Percentiles rank a stretch among this genome's conserved stretches.
phyloP scores from a whole-genome alignment of 2,797 vertebrate species.

The Cossypha dichroa region DNA sequence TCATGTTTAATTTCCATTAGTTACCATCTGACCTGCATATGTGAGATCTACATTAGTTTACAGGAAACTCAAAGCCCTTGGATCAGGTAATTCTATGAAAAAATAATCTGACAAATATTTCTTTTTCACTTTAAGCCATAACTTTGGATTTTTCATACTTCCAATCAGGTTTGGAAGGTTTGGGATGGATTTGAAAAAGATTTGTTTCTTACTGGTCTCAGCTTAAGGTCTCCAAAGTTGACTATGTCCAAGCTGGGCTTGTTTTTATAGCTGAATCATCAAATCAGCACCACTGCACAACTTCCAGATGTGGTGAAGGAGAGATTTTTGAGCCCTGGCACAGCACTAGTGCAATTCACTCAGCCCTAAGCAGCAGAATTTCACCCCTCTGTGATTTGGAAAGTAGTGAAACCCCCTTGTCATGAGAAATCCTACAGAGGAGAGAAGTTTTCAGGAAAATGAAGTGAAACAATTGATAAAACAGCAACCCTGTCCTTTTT shows the following conservation, averaged over 20 bases:
- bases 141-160: neutral
- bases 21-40: neutral
- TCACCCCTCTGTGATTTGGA: neutral
- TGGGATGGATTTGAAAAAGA: neutral
- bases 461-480: neutral
- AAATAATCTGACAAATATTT: neutral
- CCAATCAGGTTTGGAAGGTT: neutral
- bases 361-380: neutral
- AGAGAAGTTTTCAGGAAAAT: neutral
- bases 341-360: neutral
- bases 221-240: neutral
- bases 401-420: neutral
- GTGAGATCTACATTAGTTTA: neutral
- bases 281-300: accelerated
- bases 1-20: neutral
- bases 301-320: neutral
- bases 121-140: neutral
- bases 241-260: accelerated
- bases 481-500: neutral
- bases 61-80: neutral
- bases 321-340: neutral
- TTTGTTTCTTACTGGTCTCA: neutral
- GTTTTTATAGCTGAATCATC: neutral
- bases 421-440: neutral
- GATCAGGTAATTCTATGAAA: neutral